These are phyloP conservation scores for Macrosiphum euphorbiae DNA, from an alignment of 2,888 invertebrate genomes.

Conservation along the genomic window DNA sequence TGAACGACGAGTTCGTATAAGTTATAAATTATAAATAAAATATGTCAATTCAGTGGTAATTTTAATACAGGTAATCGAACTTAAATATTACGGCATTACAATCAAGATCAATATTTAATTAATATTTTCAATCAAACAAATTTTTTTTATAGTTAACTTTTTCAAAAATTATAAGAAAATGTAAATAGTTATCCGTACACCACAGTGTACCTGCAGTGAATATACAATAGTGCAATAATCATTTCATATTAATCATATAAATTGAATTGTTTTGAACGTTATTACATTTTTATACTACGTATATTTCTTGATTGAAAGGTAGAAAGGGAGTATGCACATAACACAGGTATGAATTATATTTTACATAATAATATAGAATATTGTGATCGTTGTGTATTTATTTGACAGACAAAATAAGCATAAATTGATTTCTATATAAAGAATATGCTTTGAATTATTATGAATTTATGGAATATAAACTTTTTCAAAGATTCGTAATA, in stretches of 20 bases:
- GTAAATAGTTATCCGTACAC: neutral
- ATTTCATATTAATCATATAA: neutral
- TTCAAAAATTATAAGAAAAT: neutral
- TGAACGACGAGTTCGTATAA: neutral
- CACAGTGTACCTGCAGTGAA: neutral
- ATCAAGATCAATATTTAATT: neutral
- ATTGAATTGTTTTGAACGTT: neutral
- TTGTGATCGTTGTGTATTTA: neutral
- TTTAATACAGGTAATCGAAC: neutral
- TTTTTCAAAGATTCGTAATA: neutral
- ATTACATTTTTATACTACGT: neutral
- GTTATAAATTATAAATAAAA: too few species aligned
- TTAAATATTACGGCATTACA: neutral
- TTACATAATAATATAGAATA: neutral
- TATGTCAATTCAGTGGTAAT: too few species aligned
- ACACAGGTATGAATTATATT: neutral
- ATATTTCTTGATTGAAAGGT: neutral
- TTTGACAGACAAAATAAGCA: neutral
- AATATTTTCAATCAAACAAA: neutral
- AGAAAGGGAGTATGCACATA: neutral
- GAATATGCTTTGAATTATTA: neutral
- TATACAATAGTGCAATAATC: neutral
- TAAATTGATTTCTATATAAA: neutral
- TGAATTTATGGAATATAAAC: neutral
- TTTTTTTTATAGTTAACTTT: neutral